These are phyloP conservation scores for Pseudanteris insignis DNA, from an alignment of 2,888 invertebrate species.

Conservation along the genomic window DNA sequence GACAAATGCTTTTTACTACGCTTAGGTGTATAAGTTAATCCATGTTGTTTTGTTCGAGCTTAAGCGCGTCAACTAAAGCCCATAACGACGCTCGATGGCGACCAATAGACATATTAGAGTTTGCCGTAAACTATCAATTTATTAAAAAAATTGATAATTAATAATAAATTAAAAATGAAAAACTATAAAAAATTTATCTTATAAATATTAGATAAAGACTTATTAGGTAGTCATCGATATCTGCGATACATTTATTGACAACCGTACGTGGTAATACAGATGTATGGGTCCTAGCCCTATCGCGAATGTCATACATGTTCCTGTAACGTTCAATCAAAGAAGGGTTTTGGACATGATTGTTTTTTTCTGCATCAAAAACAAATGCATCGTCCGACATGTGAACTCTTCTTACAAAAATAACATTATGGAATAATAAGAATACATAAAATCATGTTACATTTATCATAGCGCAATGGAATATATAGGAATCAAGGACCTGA, in stretches of 20 bases:
- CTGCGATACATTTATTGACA: not conserved
- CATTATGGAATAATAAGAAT: not conserved
- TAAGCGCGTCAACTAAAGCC: not conserved
- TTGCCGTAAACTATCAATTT: too few species aligned
- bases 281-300: constrained; percentile 1
- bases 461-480: too few species aligned
- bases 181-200: too few species aligned
- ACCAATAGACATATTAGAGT: not conserved
- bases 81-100: not conserved
- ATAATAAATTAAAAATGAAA: too few species aligned
- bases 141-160: too few species aligned
- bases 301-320: not conserved
- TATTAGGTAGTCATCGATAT: too few species aligned
- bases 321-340: not conserved
- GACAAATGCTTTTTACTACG: not conserved
- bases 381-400: not conserved
- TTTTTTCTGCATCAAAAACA: not conserved
- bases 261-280: constrained; percentile 1
- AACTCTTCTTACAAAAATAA: constrained; percentile 1
- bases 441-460: not conserved
- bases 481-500: too few species aligned
- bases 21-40: too few species aligned
- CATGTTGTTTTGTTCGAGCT: not conserved
- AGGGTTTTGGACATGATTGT: constrained; percentile 2
- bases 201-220: too few species aligned